Base-by-base conservation (phyloP, 2,797 vertebrate species). In the Rhinogobio ventralis region DNA sequence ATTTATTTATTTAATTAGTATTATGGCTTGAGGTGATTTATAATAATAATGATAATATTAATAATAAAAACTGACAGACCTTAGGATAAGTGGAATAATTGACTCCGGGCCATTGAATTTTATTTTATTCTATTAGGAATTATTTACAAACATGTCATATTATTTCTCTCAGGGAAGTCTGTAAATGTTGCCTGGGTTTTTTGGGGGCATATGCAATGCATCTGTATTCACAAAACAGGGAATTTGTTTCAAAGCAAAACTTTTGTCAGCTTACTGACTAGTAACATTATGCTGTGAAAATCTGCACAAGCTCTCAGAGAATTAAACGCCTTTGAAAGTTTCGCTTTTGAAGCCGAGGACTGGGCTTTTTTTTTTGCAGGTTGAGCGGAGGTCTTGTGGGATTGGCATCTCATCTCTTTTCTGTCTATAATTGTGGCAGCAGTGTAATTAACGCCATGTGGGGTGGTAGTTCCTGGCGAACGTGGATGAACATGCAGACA, bases 261-360 rank as follows among this genome's bases (percentile, higher is more conserved):
- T 28, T 25, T 83, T 68, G 46, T 67, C 62, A 68, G 73, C 62
- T 82, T 64, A 74, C 57, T 7, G 57, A 74, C 81, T 74, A 51
- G 28, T 46, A 62, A 62, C 20, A 49, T 73, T 62, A 82, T 33
- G 57, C 20, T 64, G 71, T 36, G 15, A 51, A 82, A 82, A 82
- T 49, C 69, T 39, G 23, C 80, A 36, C n/a, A 23, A 28, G 33
- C 33, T 67, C 82, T 67, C 33, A 3, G 73, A 67, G 82, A 76
- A 82, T 82, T 74, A 82, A 77, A 53, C 49, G 0, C 14, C 72
- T 77, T 83, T 67, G 49, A 68, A 55, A 45, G 62, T 67, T 83
- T 67, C 0, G 23, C 49, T 39, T 66, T 68, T 76, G 73, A 83
- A 83, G 82, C 49, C 0, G 25, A 33, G n/a, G 25, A 53, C 30